These are phyloP conservation scores for Syrmaticus mikado DNA, from an alignment of 2,113 vertebrate species.

Conservation along the genomic window DNA sequence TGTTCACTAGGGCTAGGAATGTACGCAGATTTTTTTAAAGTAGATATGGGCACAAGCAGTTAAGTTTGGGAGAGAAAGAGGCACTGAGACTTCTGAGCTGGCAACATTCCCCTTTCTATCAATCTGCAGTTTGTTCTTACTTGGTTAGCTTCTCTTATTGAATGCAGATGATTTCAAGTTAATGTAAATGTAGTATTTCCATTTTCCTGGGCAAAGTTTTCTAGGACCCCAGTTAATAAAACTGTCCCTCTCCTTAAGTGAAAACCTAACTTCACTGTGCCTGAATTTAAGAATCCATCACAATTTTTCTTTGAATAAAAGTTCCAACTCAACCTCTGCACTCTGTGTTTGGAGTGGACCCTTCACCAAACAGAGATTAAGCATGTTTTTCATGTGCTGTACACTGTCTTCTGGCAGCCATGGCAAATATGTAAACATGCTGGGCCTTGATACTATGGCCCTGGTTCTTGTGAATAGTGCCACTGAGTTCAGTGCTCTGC, in stretches of 20 bases:
- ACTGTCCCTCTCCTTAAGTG: neutral
- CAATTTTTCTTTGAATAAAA: neutral
- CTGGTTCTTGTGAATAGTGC: neutral
- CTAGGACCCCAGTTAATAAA: neutral
- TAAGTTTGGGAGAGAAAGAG: neutral
- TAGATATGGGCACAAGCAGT: neutral
- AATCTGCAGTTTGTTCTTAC: constrained; percentile 2
- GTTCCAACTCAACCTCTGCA: neutral
- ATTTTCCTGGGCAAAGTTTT: neutral
- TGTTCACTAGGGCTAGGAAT: neutral
- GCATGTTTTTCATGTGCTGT: neutral
- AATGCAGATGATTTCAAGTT: neutral
- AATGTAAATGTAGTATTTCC: neutral
- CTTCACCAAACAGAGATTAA: neutral
- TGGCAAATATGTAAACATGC: neutral
- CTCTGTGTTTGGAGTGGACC: neutral
- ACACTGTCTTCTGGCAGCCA: neutral
- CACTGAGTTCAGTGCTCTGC: neutral
- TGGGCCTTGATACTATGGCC: neutral
- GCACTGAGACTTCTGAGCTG: neutral
- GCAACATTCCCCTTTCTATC: neutral
- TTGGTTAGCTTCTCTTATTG: neutral
- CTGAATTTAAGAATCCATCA: neutral
- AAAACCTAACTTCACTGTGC: neutral
- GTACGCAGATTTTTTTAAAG: neutral